These are phyloP conservation scores for Spisula solida DNA, from an alignment of 2,888 invertebrate genomes.

Conservation along the genomic window DNA sequence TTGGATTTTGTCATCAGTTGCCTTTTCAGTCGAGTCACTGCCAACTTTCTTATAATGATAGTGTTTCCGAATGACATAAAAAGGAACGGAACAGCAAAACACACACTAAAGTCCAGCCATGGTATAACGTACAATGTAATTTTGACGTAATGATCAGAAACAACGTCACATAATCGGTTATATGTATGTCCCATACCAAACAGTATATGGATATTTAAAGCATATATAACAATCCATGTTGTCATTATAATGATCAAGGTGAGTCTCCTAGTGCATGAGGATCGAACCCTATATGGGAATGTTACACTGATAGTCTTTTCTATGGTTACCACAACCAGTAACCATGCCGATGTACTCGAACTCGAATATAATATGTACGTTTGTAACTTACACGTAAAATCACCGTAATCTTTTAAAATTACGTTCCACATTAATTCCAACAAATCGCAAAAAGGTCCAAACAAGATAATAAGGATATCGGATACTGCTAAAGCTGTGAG, in stretches of 20 bases:
- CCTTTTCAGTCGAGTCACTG: conserved; percentile 30
- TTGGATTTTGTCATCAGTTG: conserved; percentile 43
- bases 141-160: conserved; percentile 33
- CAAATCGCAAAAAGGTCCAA: conserved; percentile 55
- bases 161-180: conserved; percentile 40
- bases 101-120: conserved; percentile 50
- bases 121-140: conserved; percentile 42
- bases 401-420: conserved; percentile 39
- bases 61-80: conserved; percentile 44
- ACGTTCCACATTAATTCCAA: conserved; percentile 46
- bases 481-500: conserved; percentile 44
- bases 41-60: conserved; percentile 41
- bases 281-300: conserved; percentile 39
- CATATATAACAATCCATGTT: conserved; percentile 42
- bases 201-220: conserved; percentile 44
- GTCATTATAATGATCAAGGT: conserved; percentile 13
- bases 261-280: conserved; percentile 29
- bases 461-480: conserved; percentile 47
- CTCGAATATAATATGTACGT: conserved; percentile 51
- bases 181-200: conserved; percentile 55
- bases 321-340: conserved; percentile 46
- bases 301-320: conserved; percentile 46
- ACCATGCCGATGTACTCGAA: conserved; percentile 50
- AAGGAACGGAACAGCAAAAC: conserved; percentile 42
- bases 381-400: conserved; percentile 44